Evolutionary conservation across 2,113 vertebrate genomes (phyloP), one percentile per base, ranked within the genome.

Genomic region (Leucosticte australis): DNA sequence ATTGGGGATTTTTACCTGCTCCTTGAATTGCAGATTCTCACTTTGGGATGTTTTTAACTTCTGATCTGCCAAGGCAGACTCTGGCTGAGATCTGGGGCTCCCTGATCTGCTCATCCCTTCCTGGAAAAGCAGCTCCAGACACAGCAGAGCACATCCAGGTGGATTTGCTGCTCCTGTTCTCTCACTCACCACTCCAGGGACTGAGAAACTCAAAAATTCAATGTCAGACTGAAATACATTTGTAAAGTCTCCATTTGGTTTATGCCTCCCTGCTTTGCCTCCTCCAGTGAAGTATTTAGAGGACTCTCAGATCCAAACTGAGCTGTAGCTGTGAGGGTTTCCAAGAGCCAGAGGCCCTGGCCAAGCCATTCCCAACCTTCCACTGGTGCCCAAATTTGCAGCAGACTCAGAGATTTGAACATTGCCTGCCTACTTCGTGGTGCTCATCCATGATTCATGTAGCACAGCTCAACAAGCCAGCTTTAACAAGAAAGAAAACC

Each of bases 271-370:
- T 64, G 64, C 37, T 75, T 39, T 64, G 16, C 24, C 2, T 69
- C 52, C 35, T 68, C 30, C 41, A 56, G 4, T 14, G 13, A 33
- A 68, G 41, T 13, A n/a, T n/a, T 79, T 28, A 78, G 76, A 70
- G 65, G 39, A 13, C 27, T 7, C 31, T 39, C 14, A 35, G 64
- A 28, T 9, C 19, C 23, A 42, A 52, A 62, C 23, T 46, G 74
- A 68, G 73, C 63, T 0, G 0, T 1, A 4, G 55, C 65, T 39
- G 6, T 1, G 15, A 73, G 42, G 14, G 18, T 17, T 57, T 59
- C 55, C 78, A 46, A 9, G 31, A 44, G 64, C 55, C 46, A 33
- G 37, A 1, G 11, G 52, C 39, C 42, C 42, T 50, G 30, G 2
- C 56, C 15, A 73, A n/a, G n/a, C 70, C 52, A 15, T 63, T 75